Conservation (phyloP, 1,140 invertebrate genomes). For the Atta texana region DNA sequence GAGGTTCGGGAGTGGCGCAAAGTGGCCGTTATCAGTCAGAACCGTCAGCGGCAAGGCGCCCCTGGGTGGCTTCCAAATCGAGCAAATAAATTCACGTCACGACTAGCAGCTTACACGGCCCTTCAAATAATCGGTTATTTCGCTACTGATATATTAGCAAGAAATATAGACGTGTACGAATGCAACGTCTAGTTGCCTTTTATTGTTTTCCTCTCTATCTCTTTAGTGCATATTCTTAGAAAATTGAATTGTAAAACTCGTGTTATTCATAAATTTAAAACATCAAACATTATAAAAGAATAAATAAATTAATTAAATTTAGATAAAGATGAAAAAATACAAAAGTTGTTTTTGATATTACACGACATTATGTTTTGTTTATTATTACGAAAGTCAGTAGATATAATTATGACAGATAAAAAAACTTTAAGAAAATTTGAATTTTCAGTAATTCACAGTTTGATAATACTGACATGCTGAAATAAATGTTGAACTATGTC, state of each 20-base stretch:
- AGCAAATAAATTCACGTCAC: conserved; percentile 79
- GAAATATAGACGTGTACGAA: conserved; percentile 23
- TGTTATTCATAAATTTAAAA: neutral
- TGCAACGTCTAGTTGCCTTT: neutral
- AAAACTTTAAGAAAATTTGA: neutral
- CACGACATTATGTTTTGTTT: neutral
- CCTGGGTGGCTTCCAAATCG: conserved; percentile 75
- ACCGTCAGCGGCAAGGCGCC: conserved; percentile 71
- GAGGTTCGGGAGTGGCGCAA: conserved; percentile 69
- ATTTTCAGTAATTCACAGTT: neutral
- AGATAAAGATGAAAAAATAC: neutral
- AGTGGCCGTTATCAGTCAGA: conserved; percentile 77
- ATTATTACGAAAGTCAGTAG: neutral
- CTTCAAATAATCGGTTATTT: conserved; percentile 75
- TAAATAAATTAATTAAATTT: neutral
- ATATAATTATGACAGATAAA: conserved; percentile 1
- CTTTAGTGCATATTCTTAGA: neutral
- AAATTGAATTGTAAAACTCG: neutral
- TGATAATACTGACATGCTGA: neutral
- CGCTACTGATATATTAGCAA: conserved; percentile 56
- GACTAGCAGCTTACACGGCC: conserved; percentile 68
- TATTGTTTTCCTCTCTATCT: conserved; percentile 1
- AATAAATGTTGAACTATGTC: neutral
- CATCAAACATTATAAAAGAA: neutral
- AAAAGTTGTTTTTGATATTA: neutral